phyloP scores from a whole-genome alignment of 2,113 vertebrate genomes.

The Peucedramus taeniatus region DNA sequence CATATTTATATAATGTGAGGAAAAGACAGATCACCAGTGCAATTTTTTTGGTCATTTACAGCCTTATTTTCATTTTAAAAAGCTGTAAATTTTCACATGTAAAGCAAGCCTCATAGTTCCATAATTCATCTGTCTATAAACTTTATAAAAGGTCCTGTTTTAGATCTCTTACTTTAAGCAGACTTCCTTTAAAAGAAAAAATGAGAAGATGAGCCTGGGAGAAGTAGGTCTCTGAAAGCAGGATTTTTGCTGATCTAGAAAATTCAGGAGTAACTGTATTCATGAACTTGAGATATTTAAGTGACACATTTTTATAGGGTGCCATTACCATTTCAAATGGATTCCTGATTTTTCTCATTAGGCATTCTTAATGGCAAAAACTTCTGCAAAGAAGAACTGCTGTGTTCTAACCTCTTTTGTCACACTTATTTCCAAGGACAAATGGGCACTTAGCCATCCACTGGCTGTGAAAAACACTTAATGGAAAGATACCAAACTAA shows the following conservation, averaged over 20 bases:
- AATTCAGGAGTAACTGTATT: not conserved
- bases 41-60: not conserved
- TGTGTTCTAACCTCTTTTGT: constrained; percentile 19
- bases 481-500: not conserved
- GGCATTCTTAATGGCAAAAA: not conserved
- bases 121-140: not conserved
- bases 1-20: not conserved
- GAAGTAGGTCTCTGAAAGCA: not conserved
- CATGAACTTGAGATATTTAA: not conserved
- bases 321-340: not conserved
- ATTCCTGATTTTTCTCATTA: not conserved
- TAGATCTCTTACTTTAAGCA: not conserved
- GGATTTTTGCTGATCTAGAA: not conserved
- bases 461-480: constrained; percentile 15
- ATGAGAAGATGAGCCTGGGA: accelerated
- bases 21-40: not conserved
- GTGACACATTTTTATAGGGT: not conserved
- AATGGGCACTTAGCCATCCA: not conserved
- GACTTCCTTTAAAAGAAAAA: not conserved
- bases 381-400: not conserved
- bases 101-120: not conserved
- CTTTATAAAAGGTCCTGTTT: not conserved
- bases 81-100: not conserved
- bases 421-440: constrained; percentile 22
- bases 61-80: not conserved